Base-by-base conservation (phyloP, 2,113 vertebrate genomes). In the Sebastes schlegelii region DNA sequence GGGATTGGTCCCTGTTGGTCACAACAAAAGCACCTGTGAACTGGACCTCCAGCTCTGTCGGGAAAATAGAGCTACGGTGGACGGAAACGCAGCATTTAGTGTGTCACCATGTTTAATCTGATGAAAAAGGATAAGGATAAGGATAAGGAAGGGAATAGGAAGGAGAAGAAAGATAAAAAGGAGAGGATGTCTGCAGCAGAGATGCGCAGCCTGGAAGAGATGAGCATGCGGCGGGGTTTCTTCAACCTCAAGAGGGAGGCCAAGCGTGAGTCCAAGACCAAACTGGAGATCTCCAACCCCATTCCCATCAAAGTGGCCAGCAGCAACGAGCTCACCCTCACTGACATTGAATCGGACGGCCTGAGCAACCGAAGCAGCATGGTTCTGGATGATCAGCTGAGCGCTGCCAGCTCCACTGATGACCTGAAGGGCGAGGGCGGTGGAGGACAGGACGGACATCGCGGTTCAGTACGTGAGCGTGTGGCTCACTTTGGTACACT, bases 121-220 rank as follows among this genome's bases (percentile, higher is more conserved):
- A 99, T 97, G 89, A 99, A 96, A 90, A 97, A 96, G 79, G 95
- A 96, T 90, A 97, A 95, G 62, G 97, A 97, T 90, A 97, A 96
- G 79, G 95, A 96, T 90, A 97, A 95, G 62, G 97, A 97, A 73
- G 95, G 94, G 8, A 88, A 93, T 93, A 97, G 95, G 61, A 98
- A 98, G 89, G 98, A 99, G 60, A 98, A 98, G 93, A 99, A 97
- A 17, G 96, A 97, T 52, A 97, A 98, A 78, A 98, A 99, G 90
- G 98, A 99, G 79, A 92, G 98, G 49, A 99, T 99, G 98, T 99
- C 98, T 0, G 96, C 97, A 0, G 97, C 97, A 0, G 98, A 99
- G 91, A 95, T 99, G 51, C 96, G 95, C 88, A 99, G 97, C 87
- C 90, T 99, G 87, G 98, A 99, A 85, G 98, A 99, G 96, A 98